Base-by-base conservation (phyloP, 2,113 vertebrate genomes). In the Lampris megalopsis region DNA sequence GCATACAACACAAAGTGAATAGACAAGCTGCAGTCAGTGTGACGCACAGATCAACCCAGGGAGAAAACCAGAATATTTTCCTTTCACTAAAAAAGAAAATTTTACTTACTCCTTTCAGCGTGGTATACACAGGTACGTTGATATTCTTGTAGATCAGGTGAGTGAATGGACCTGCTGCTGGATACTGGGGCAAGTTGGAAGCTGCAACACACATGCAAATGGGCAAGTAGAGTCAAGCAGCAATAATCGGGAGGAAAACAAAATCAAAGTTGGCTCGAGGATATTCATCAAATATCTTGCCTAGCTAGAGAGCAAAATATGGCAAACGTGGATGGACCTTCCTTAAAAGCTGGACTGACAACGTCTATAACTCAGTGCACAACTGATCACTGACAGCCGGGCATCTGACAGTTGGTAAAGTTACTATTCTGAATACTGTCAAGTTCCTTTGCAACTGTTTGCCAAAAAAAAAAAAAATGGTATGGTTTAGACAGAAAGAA, bases 61-160 rank as follows among this genome's bases (percentile, higher is more conserved):
- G 24, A 24, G 24, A 24, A 24, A 24, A 24, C 24, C 24, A 24
- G 24, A 24, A 24, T 24, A 24, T 24, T 24, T 24, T 24, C 35
- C 53, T 52, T 10, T 35, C 0, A 63, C 3, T 4, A 38, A 38
- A 3, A 6, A 43, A 52, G 3, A 49, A 62, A 1, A 0, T 38
- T 6, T 70, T 3, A 56, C 95, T 94, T 90, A 97, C 96, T 94
- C 96, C 96, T 92, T 97, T 97, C 77, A 97, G 91, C 0, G 94
- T 95, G 71, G 95, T 95, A 66, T 96, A 97, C 73, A 97, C 96
- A 4, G 96, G 96, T 6, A 96, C 94, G 0, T 91, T 95, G 61
- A 96, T 89, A 56, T 96, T 97, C 91, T 94, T 96, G 80, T 96
- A 96, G 88, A 96, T 95, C 67, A 96, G 84, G 88, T 91, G 91